Conservation (phyloP, 2,113 vertebrate species). For the Ceyx margarethae region DNA sequence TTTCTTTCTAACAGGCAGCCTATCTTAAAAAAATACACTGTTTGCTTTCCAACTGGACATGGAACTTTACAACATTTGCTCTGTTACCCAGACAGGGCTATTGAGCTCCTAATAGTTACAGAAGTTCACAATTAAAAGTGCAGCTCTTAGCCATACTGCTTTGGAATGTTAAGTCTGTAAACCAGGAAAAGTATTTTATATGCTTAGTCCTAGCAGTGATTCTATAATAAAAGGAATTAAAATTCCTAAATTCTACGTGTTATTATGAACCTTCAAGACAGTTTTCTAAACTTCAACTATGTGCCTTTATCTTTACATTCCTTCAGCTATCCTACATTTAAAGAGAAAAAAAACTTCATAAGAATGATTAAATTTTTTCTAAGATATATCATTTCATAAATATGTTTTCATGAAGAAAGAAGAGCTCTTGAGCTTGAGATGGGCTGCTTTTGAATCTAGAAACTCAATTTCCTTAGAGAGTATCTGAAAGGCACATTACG, state of each 20-base stretch:
- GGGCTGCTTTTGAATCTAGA: slow-evolving; percentile 51
- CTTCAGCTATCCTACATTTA: slow-evolving; percentile 15
- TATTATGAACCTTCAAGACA: slow-evolving; percentile 21
- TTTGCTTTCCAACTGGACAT: background rate
- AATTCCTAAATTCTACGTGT: slow-evolving; percentile 48
- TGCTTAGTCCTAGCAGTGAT: slow-evolving; percentile 22
- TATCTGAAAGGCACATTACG: slow-evolving; percentile 60
- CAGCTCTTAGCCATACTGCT: background rate
- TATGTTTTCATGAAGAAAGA: slow-evolving; percentile 51
- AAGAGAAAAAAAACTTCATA: slow-evolving; percentile 35
- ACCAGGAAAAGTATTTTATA: slow-evolving; percentile 37
- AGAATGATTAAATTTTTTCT: slow-evolving; percentile 52
- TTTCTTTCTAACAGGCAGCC: background rate
- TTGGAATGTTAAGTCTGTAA: slow-evolving; percentile 56
- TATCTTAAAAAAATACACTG: background rate
- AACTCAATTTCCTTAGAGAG: slow-evolving; percentile 68
- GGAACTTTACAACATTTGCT: background rate
- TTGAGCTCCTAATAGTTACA: background rate
- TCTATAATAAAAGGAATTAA: slow-evolving; percentile 45
- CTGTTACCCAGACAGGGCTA: background rate
- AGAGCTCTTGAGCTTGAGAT: slow-evolving; percentile 51
- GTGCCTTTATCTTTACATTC: slow-evolving; percentile 39
- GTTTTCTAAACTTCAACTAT: background rate
- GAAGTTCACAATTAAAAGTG: slow-evolving; percentile 37
- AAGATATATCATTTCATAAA: slow-evolving; percentile 51